A percentile compares a stretch with the other conserved stretches of the same genome.
Conservation (phyloP, 2,888 invertebrate species). For the Pachliopta kotzebuea region DNA sequence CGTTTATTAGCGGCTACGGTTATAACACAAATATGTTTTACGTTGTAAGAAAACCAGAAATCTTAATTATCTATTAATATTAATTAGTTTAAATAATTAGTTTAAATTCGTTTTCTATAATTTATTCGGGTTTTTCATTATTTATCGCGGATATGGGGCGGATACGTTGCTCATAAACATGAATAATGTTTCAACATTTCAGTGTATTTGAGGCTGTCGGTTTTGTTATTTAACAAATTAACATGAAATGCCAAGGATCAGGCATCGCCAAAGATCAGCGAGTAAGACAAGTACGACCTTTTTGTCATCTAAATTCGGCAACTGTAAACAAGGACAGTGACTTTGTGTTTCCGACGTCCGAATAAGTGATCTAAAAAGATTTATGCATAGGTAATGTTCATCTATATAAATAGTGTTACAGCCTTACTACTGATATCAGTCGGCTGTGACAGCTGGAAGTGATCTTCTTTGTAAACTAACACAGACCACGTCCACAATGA, state of each 20-base stretch:
- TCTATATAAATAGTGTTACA: slow-evolving; percentile 62
- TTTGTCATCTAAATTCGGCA: slow-evolving; percentile 48
- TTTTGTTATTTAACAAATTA: slow-evolving; percentile 10
- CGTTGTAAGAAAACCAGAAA: slow-evolving; percentile 5
- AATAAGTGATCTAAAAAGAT: slow-evolving; percentile 44
- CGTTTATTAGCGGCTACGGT: neutral
- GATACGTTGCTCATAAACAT: slow-evolving; percentile 24
- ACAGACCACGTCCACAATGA: slow-evolving; percentile 68
- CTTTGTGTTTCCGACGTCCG: slow-evolving; percentile 51
- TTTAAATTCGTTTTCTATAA: slow-evolving; percentile 16
- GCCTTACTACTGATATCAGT: slow-evolving; percentile 49
- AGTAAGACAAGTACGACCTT: slow-evolving; percentile 41
- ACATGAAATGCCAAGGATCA: slow-evolving; percentile 51
- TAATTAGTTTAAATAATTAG: slow-evolving; percentile 19
- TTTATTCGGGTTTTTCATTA: slow-evolving; percentile 8
- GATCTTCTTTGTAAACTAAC: slow-evolving; percentile 55
- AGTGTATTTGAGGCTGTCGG: slow-evolving; percentile 4
- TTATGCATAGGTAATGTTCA: slow-evolving; percentile 51
- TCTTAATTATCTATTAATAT: slow-evolving; percentile 10
- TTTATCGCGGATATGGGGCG: slow-evolving; percentile 18
- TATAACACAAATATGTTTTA: slow-evolving; percentile 7
- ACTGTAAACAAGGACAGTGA: slow-evolving; percentile 52
- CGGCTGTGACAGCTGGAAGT: slow-evolving; percentile 56
- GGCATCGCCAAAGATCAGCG: slow-evolving; percentile 25
- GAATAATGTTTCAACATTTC: slow-evolving; percentile 21